These are phyloP conservation scores for Melipona bicolor DNA, from an alignment of 2,888 invertebrate species.

Conservation along the genomic window DNA sequence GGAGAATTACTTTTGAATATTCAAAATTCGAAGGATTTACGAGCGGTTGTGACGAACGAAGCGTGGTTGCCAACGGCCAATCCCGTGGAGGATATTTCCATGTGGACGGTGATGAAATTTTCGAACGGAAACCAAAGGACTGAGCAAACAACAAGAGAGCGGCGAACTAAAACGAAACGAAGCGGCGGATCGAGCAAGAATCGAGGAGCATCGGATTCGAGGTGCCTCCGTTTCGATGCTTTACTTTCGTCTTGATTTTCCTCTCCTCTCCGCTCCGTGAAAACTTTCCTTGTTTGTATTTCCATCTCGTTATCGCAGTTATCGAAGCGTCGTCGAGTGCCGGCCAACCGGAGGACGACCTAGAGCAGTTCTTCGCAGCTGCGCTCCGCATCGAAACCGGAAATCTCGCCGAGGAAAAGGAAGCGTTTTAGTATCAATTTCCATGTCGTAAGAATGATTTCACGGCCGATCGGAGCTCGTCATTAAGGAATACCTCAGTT, in stretches of 20 bases:
- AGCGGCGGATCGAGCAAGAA: neutral
- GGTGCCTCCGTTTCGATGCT: neutral
- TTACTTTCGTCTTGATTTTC: constrained; percentile 10
- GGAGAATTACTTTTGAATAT: too few species aligned
- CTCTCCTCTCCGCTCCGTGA: neutral
- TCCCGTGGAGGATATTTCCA: neutral
- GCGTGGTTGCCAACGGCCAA: too few species aligned
- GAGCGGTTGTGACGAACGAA: neutral
- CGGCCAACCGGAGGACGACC: neutral
- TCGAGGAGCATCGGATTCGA: neutral
- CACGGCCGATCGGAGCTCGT: neutral
- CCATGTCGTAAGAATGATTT: constrained; percentile 26
- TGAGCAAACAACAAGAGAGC: neutral
- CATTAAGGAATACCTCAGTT: constrained; percentile 36
- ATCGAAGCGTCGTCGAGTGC: constrained; percentile 39
- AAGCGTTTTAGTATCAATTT: constrained; percentile 30
- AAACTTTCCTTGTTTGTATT: constrained; percentile 42
- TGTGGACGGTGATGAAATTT: neutral
- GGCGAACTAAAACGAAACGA: neutral
- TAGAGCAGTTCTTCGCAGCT: too few species aligned
- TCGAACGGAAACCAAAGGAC: neutral
- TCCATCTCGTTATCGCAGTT: constrained; percentile 56
- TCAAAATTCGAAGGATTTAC: neutral
- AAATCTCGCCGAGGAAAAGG: neutral
- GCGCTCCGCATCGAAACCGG: neutral